A percentile compares a stretch with the other conserved stretches of the same genome.
Evolutionary conservation across 1,140 invertebrate genomes (phyloP).

Genomic region (Trichomalopsis sarcophagae): DNA sequence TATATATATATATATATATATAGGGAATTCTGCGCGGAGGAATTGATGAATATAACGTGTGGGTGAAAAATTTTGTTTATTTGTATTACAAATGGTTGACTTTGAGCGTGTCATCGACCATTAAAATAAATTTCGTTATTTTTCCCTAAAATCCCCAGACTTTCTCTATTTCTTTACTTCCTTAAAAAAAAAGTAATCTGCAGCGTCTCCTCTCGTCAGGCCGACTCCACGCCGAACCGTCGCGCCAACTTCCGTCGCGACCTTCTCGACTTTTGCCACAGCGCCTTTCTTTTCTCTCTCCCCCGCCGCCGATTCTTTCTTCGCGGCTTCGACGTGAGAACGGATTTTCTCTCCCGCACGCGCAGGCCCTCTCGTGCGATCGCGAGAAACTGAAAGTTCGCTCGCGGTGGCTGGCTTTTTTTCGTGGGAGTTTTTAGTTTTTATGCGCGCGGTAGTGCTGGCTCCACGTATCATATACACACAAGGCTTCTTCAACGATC

Average conservation of each 20-base stretch:
- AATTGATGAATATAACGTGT: background rate
- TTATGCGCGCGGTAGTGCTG: background rate
- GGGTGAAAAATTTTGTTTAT: background rate
- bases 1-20: too few species aligned
- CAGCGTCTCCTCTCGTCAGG: too few species aligned
- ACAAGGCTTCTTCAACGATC: background rate
- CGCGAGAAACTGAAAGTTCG: slow-evolving; percentile 35
- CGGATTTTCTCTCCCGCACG: slow-evolving; percentile 13
- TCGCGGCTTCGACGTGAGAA: slow-evolving; percentile 40
- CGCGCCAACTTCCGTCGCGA: slow-evolving; percentile 12
- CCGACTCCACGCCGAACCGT: background rate
- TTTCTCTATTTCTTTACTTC: too few species aligned
- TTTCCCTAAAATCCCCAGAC: too few species aligned
- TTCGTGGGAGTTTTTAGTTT: slow-evolving; percentile 49
- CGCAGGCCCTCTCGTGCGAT: background rate
- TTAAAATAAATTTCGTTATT: too few species aligned
- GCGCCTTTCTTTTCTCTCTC: background rate
- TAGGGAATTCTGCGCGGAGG: background rate
- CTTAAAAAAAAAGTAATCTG: too few species aligned
- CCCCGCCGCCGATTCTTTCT: background rate
- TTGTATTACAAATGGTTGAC: too few species aligned
- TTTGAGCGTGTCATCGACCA: too few species aligned
- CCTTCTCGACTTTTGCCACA: background rate
- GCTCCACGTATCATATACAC: background rate
- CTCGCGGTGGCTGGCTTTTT: slow-evolving; percentile 19